Evolutionary conservation across 35 echinoderm and acorn worm species (phyloP), one percentile per base, ranked within the genome.

Genomic region (Apostichopus japonicus): DNA sequence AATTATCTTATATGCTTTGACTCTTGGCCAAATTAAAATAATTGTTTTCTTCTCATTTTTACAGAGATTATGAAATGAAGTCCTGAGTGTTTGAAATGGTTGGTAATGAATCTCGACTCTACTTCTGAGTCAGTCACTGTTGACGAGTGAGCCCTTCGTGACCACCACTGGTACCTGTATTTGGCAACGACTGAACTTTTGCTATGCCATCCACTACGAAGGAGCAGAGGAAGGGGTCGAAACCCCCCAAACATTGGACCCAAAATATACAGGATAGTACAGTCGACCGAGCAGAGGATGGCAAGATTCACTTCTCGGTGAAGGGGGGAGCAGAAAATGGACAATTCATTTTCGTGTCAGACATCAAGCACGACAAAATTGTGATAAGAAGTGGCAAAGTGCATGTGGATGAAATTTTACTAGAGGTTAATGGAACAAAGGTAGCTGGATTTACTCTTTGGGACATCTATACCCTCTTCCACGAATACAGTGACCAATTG

Each of bases 161-260:
- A 67, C 63, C 11, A 67, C 63, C 63, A 5, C 71, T 75, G 71
- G 16, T 75, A 75, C 71, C 71, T 75, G 71, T 75, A 75, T 75
- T n/a, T 23, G 71, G 71, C 71, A 75, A 75, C 6, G 15, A 23
- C 14, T 2, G 15, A 21, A 21, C n/a, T 75, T 19, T 75, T 75
- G 71, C 56, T 8, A 90, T 90, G 88, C 87, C 92, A 65, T 83
- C 87, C 84, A 94, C 93, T 44, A 95, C 93, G 78, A 98, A 95
- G 77, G 96, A 98, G 24, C 90, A 94, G 65, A 98, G 92, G 24
- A 98, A 95, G 87, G 94, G 94, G 14, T 70, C 90, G n/a, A 99
- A 96, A 84, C 97, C 97, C 3, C 97, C 97, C 6, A 99, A 99
- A 86, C 97, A 99, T 79, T 99, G 97, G 97, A 93, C 93, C 52